phyloP scores from a whole-genome alignment of 2,113 vertebrate species.

The Jacana jacana region DNA sequence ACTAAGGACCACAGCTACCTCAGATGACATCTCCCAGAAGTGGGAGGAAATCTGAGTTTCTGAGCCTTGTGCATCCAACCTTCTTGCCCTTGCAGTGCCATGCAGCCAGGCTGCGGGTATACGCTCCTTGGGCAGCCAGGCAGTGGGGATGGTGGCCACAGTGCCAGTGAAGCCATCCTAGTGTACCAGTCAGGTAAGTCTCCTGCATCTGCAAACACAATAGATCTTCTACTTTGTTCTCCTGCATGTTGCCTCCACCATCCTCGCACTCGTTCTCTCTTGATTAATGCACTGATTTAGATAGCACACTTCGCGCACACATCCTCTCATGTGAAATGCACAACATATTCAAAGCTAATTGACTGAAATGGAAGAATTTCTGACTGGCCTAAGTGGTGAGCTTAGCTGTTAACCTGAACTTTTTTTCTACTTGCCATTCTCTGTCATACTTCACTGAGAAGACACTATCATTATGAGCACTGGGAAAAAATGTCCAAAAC shows the following conservation, averaged over 20 bases:
- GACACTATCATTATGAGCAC: background rate
- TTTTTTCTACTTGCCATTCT: background rate
- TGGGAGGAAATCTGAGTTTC: background rate
- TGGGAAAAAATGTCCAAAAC: background rate
- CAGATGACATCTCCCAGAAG: background rate
- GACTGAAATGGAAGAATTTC: background rate
- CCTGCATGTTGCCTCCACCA: background rate
- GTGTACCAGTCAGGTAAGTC: background rate
- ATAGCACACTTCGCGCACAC: background rate
- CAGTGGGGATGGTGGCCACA: background rate
- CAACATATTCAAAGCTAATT: background rate
- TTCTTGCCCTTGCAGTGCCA: background rate
- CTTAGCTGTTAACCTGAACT: background rate
- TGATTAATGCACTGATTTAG: background rate
- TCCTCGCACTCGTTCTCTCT: background rate
- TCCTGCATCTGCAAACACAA: background rate
- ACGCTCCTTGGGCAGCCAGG: background rate
- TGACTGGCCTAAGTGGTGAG: background rate
- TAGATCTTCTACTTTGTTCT: background rate
- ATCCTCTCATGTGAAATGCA: background rate
- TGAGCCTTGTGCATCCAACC: background rate
- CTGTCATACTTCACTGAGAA: background rate
- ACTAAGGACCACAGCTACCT: background rate
- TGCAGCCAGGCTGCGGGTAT: background rate
- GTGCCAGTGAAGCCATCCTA: background rate